Percentiles rank a stretch among this genome's conserved stretches.
phyloP scores from a whole-genome alignment of 2,797 vertebrate genomes.

The Buphagus erythrorhynchus region DNA sequence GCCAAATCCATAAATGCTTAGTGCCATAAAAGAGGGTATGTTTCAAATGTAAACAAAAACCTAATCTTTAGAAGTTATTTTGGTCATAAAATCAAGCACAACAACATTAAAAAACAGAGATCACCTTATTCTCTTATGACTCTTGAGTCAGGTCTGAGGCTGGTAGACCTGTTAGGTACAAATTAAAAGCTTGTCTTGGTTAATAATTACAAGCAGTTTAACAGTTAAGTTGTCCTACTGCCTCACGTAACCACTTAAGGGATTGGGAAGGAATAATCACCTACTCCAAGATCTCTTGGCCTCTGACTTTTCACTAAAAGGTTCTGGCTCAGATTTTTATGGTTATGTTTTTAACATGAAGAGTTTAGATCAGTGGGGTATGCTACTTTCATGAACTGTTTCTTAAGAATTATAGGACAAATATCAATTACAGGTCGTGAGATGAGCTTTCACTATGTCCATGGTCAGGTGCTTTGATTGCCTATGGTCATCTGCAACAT shows the following conservation, averaged over 20 bases:
- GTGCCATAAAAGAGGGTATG: not conserved
- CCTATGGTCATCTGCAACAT: not conserved
- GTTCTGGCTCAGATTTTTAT: not conserved
- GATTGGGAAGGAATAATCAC: not conserved
- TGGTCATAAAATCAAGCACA: not conserved
- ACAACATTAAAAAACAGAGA: not conserved
- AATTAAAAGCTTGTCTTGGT: not conserved
- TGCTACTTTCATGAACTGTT: not conserved
- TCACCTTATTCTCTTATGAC: not conserved
- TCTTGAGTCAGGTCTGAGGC: not conserved
- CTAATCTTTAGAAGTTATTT: not conserved
- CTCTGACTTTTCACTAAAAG: not conserved
- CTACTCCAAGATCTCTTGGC: not conserved
- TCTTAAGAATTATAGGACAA: not conserved
- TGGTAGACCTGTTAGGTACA: not conserved
- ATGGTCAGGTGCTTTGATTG: not conserved
- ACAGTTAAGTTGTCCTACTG: not conserved
- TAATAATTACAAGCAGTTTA: constrained; percentile 16
- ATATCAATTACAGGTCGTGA: not conserved
- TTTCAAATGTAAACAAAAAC: not conserved
- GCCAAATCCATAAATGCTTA: not conserved
- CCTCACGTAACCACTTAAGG: not conserved
- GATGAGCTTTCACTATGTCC: not conserved
- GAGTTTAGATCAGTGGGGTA: not conserved
- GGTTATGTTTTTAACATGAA: not conserved